phyloP scores from a whole-genome alignment of 2,797 vertebrate species.

The Serranus cabrilla region DNA sequence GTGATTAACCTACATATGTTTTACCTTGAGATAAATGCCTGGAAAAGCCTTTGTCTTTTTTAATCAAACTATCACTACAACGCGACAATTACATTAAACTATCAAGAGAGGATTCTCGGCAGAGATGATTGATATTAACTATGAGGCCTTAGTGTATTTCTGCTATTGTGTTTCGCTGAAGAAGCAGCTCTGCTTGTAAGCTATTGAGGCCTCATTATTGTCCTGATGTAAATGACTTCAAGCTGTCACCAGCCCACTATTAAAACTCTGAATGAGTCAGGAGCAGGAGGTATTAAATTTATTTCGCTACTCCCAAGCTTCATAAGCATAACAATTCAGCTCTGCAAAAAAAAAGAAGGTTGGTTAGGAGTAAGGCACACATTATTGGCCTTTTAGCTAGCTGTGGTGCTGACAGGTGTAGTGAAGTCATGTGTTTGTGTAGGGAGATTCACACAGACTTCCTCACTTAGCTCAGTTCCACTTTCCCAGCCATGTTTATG shows the following conservation, averaged over 20 bases:
- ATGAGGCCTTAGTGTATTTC: constrained; percentile 26
- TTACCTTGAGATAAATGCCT: constrained; percentile 20
- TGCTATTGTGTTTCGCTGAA: constrained; percentile 22
- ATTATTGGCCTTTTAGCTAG: constrained; percentile 59
- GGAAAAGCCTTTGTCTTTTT: background rate
- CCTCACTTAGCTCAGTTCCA: constrained; percentile 74
- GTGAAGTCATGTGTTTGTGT: constrained; percentile 84
- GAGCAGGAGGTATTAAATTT: constrained; percentile 29
- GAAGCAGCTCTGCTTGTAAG: constrained; percentile 35
- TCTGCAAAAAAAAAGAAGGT: constrained; percentile 21
- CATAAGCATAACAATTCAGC: constrained; percentile 52
- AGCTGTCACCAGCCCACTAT: constrained; percentile 43
- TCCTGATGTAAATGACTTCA: constrained; percentile 51
- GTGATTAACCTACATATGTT: background rate
- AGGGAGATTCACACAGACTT: constrained; percentile 76
- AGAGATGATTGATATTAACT: constrained; percentile 13
- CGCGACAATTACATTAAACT: constrained; percentile 12
- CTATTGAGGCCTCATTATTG: constrained; percentile 39
- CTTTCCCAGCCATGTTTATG: constrained; percentile 83
- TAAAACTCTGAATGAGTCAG: constrained; percentile 38
- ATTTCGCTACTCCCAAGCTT: constrained; percentile 35
- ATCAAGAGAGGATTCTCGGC: constrained; percentile 2
- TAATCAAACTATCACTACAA: constrained; percentile 24
- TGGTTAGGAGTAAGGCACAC: constrained; percentile 41
- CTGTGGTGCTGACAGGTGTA: constrained; percentile 76